These are phyloP conservation scores for Catharus ustulatus DNA, from an alignment of 2,797 vertebrate species.

Conservation along the genomic window DNA sequence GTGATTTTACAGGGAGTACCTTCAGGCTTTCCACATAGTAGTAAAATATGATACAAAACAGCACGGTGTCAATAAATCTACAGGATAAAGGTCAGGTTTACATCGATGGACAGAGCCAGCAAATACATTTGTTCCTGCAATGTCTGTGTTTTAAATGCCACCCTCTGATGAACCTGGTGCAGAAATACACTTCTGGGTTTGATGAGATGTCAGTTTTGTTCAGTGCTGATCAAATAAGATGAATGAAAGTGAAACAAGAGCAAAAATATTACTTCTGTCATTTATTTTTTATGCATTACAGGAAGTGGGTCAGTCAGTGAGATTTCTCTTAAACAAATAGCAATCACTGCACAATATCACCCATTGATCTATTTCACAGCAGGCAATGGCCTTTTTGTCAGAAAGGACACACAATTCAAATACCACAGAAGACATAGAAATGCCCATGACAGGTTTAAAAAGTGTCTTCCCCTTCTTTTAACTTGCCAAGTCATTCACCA, in stretches of 20 bases:
- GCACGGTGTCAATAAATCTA: constrained; percentile 76
- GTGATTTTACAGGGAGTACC: constrained; percentile 55
- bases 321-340: constrained; percentile 78
- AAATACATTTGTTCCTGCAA: constrained; percentile 80
- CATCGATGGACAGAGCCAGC: constrained; percentile 70
- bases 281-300: constrained; percentile 72
- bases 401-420: constrained; percentile 59
- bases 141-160: constrained; percentile 83
- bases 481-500: neutral
- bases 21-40: constrained; percentile 58
- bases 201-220: constrained; percentile 84
- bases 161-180: constrained; percentile 72
- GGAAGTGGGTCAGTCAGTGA: constrained; percentile 74
- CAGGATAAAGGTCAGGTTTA: constrained; percentile 82
- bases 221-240: constrained; percentile 83
- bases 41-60: constrained; percentile 78
- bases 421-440: neutral
- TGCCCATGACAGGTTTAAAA: constrained; percentile 21
- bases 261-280: constrained; percentile 80
- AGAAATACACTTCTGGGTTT: constrained; percentile 76
- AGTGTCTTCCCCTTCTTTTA: neutral
- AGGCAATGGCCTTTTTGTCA: constrained; percentile 36
- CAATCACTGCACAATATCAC: constrained; percentile 70
- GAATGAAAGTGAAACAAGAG: constrained; percentile 81
- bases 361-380: constrained; percentile 65